Evolutionary conservation across 2,113 vertebrate species (phyloP), one percentile per base, ranked within the genome.

Genomic region (rabbit (Oryctolagus cuniculus)): DNA sequence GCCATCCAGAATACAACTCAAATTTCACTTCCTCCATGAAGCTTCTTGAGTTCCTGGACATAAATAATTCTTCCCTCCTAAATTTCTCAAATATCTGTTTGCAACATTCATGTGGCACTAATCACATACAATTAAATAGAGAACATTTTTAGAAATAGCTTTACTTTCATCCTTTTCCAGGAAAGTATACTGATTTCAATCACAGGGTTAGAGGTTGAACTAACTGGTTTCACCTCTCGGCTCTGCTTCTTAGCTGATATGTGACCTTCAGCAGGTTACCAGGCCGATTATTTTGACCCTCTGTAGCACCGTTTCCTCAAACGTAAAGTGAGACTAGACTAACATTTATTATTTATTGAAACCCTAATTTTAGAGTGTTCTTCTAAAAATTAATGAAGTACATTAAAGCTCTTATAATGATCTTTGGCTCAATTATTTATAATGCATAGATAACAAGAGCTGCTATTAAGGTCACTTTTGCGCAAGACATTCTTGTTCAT

Each of bases 11-110:
- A 69, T 22, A 63, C 4, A 73, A 64, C 10, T 95, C 74, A 82
- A 69, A 82, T 91, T 90, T 86, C 21, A 70, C 22, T 92, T 94
- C n/a, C 34, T 87, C 22, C 51, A 55, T 58, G 51, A 63, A 85
- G 15, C 21, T 22, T 79, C 64, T 94, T 87, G 55, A 69, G 49
- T 69, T 90, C 13, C 77, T 69, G 22, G 13, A 91, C 19, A 75
- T 93, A 91, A 81, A 78, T 87, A 55, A 63, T 87, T 31, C 44
- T 93, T 75, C 31, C 15, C 36, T 82, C 17, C 10, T 49, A 84
- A 84, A 80, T 82, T 75, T 93, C 22, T 63, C 66, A 73, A 74
- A 78, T 84, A 55, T n/a, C 74, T 90, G 19, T 87, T 93, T 84
- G 55, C n/a, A 83, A 38, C 13, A 82, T 21, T 90, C 63, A 58